These are phyloP conservation scores for Aphelenchoides bicaudatus DNA, from an alignment of 2,888 invertebrate genomes.

Conservation along the genomic window DNA sequence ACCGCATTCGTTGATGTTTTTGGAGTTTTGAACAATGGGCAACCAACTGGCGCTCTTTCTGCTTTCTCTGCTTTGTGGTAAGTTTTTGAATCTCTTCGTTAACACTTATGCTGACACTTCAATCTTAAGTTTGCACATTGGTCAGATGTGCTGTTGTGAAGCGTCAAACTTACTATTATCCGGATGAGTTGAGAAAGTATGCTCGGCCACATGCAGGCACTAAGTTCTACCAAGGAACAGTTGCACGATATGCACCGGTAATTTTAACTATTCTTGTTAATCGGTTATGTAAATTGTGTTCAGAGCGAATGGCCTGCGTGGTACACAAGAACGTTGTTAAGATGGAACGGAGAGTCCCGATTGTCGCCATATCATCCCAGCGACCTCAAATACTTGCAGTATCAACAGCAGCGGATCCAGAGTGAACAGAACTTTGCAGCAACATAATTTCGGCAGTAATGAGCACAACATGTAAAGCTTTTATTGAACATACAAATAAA, in stretches of 20 bases:
- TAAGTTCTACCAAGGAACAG: constrained; percentile 38
- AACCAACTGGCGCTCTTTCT: too few species aligned
- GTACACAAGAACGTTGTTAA: constrained; percentile 42
- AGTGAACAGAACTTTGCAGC: too few species aligned
- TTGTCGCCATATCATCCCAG: constrained; percentile 37
- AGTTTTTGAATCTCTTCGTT: too few species aligned
- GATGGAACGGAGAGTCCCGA: constrained; percentile 41
- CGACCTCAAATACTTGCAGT: constrained; percentile 36
- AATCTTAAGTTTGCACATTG: too few species aligned
- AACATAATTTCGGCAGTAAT: too few species aligned
- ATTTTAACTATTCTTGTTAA: too few species aligned
- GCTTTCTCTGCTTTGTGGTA: too few species aligned
- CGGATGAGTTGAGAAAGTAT: constrained; percentile 38
- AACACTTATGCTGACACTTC: too few species aligned
- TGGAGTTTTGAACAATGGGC: too few species aligned
- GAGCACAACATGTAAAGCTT: not conserved
- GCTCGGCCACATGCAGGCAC: constrained; percentile 38
- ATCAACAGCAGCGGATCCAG: constrained; percentile 27
- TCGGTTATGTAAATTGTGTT: too few species aligned
- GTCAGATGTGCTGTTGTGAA: too few species aligned
- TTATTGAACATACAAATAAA: not conserved
- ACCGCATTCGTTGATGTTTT: too few species aligned
- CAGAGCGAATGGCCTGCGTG: constrained; percentile 16
- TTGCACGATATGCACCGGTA: constrained; percentile 42
- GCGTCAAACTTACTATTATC: constrained; percentile 38